Conservation (phyloP, 2,888 invertebrate genomes). For the Drosophila lacicola region DNA sequence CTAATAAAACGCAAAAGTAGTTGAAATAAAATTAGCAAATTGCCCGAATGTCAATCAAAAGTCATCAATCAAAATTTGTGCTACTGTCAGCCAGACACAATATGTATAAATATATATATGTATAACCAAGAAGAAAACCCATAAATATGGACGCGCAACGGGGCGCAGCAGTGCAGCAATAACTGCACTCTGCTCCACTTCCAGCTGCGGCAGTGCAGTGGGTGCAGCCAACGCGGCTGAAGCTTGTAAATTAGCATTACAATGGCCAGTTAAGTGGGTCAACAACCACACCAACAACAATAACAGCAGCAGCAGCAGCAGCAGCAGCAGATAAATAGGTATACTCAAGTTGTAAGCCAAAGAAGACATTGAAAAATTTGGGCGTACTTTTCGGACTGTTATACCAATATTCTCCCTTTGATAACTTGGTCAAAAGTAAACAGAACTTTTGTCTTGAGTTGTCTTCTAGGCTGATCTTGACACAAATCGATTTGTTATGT, state of each 20-base stretch:
- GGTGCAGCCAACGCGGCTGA: conserved; percentile 59
- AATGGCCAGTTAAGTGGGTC: conserved; percentile 67
- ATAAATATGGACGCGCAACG: conserved; percentile 39
- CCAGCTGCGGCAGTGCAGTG: conserved; percentile 25
- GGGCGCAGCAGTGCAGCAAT: conserved; percentile 42
- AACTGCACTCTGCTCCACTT: conserved; percentile 26
- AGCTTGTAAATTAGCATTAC: conserved; percentile 75
- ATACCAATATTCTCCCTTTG: not conserved
- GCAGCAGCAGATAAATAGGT: not conserved
- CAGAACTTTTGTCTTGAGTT: too few species aligned
- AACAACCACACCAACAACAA: conserved; percentile 35
- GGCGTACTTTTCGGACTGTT: conserved; percentile 4
- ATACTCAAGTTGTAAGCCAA: conserved; percentile 2
- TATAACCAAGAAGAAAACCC: conserved; percentile 13
- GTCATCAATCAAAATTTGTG: conserved; percentile 79
- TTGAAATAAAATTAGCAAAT: conserved; percentile 75
- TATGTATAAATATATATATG: conserved; percentile 49
- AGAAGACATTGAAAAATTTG: conserved; percentile 6
- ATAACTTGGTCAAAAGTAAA: not conserved
- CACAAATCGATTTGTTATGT: too few species aligned
- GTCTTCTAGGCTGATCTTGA: too few species aligned
- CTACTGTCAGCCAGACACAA: conserved; percentile 71
- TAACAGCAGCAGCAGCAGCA: not conserved
- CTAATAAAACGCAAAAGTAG: conserved; percentile 40
- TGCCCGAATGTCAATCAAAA: conserved; percentile 78